phyloP scores from a whole-genome alignment of 2,113 vertebrate genomes.

The Ptilorrhoa leucosticta region DNA sequence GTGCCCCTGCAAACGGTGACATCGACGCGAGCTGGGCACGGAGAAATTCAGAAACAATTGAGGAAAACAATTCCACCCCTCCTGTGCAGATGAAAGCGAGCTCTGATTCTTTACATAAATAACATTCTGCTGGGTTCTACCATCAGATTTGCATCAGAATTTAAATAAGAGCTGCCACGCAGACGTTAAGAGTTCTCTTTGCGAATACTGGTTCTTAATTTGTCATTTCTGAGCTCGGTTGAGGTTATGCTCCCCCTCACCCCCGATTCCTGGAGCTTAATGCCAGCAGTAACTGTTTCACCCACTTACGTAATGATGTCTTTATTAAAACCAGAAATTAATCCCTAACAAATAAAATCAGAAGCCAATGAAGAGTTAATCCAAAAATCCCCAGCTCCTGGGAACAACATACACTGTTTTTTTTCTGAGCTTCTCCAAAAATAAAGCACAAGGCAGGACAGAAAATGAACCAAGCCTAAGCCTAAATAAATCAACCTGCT shows the following conservation, averaged over 20 bases:
- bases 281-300: background rate
- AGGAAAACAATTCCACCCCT: background rate
- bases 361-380: background rate
- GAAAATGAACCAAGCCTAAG: background rate
- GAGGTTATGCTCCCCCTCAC: background rate
- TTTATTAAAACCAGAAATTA: background rate
- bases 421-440: background rate
- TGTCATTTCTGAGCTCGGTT: background rate
- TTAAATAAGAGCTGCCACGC: background rate
- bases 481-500: background rate
- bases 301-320: background rate
- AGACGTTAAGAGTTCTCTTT: background rate
- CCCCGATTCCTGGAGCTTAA: background rate
- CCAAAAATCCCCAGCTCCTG: background rate
- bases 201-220: background rate
- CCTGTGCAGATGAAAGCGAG: background rate
- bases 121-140: background rate
- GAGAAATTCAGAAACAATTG: accelerated
- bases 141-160: background rate
- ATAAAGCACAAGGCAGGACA: background rate
- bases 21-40: background rate
- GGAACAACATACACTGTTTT: background rate
- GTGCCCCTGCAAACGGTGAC: background rate
- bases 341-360: background rate
- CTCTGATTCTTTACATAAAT: background rate